Percentiles rank a stretch among this genome's conserved stretches.
phyloP scores from a whole-genome alignment of 2,888 invertebrate species.

The Pharmacophagus antenor region DNA sequence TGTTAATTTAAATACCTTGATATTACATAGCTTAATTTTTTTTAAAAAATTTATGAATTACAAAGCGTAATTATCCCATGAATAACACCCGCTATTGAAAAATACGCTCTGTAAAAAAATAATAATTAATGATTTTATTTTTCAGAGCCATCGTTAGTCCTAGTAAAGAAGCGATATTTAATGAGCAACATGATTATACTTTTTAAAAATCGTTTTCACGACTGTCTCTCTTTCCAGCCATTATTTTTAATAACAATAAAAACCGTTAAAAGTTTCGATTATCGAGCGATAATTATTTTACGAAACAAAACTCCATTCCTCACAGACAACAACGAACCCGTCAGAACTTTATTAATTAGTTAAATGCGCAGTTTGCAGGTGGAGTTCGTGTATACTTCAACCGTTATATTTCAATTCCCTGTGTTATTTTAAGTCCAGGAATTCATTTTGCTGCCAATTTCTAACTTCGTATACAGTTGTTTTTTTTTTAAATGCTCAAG shows the following conservation, averaged over 20 bases:
- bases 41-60: no score
- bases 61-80: no score
- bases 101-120: no score
- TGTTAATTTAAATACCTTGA: no score
- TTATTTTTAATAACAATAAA: neutral
- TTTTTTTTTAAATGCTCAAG: no score
- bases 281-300: neutral
- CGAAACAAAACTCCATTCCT: neutral
- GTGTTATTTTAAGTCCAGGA: neutral
- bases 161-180: neutral
- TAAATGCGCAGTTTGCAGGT: slow-evolving; percentile 6
- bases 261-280: neutral
- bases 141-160: neutral
- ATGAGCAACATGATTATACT: neutral
- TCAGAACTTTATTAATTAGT: slow-evolving; percentile 12
- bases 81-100: neutral
- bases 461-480: neutral
- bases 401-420: neutral
- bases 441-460: neutral
- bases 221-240: no score
- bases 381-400: neutral
- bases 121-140: neutral
- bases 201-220: no score
- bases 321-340: neutral
- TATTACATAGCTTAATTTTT: no score